Conservation (phyloP, 1,140 invertebrate genomes). For the Marisa cornuarietis region DNA sequence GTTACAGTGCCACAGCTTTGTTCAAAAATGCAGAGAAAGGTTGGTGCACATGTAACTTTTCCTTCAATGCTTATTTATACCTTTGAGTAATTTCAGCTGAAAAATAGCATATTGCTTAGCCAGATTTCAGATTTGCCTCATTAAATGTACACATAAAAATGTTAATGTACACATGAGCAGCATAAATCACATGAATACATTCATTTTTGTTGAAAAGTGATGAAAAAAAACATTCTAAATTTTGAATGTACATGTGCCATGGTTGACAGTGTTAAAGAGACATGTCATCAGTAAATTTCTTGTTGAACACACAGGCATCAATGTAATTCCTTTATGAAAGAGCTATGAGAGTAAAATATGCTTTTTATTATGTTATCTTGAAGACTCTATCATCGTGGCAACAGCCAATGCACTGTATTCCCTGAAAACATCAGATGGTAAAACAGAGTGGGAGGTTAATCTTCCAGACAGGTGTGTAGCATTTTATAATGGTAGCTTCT, state of each 20-base stretch:
- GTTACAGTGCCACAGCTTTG: slow-evolving; percentile 28
- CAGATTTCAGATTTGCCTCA: neutral
- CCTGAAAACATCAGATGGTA: slow-evolving; percentile 41
- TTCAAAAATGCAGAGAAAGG: slow-evolving; percentile 28
- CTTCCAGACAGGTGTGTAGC: slow-evolving; percentile 50
- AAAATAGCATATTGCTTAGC: neutral
- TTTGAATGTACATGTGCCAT: too few relatives aligned
- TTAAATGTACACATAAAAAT: neutral
- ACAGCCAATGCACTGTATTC: slow-evolving; percentile 39
- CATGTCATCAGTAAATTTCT: neutral
- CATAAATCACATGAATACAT: neutral
- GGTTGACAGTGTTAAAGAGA: too few relatives aligned
- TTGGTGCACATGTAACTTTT: neutral
- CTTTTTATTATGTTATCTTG: neutral
- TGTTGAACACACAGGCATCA: neutral
- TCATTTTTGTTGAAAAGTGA: neutral
- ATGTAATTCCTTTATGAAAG: slow-evolving; percentile 5
- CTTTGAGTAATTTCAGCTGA: neutral
- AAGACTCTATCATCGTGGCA: slow-evolving; percentile 33
- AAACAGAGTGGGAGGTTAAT: slow-evolving; percentile 45
- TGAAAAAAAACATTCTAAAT: neutral
- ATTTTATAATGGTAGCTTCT: neutral
- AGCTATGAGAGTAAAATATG: neutral
- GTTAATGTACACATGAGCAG: neutral
- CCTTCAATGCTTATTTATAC: neutral